Evolutionary conservation across 2,797 vertebrate genomes (phyloP).

Genomic region (Hephaestus fuliginosus): DNA sequence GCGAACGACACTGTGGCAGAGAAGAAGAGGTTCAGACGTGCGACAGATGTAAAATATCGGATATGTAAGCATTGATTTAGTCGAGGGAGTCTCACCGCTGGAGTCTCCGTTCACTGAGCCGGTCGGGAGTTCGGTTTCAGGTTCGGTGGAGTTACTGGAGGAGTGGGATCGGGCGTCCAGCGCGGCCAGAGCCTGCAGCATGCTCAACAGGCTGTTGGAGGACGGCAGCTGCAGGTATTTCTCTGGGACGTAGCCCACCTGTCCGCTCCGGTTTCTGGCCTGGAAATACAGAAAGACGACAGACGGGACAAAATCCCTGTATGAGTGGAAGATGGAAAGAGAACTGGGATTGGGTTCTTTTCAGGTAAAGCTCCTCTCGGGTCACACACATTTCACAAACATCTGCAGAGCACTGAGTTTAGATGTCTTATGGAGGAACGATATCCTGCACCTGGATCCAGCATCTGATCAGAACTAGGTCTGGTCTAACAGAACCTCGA

Average conservation of each 20-base stretch:
- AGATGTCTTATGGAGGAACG: too few relatives aligned
- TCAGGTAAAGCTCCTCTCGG: too few relatives aligned
- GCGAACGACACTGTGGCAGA: slow-evolving; percentile 90
- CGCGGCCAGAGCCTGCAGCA: slow-evolving; percentile 94
- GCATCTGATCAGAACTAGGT: too few relatives aligned
- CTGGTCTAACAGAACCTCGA: too few relatives aligned
- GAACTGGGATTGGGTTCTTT: too few relatives aligned
- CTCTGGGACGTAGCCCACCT: slow-evolving; percentile 96
- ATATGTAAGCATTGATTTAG: background rate
- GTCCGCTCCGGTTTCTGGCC: slow-evolving; percentile 94
- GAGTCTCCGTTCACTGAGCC: slow-evolving; percentile 90
- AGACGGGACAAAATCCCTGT: background rate
- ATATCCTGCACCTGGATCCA: too few relatives aligned
- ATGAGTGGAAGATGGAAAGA: too few relatives aligned
- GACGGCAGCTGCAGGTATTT: slow-evolving; percentile 97
- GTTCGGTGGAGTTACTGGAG: slow-evolving; percentile 94
- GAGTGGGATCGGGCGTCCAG: slow-evolving; percentile 94
- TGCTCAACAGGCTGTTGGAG: slow-evolving; percentile 94
- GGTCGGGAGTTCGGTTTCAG: slow-evolving; percentile 84
- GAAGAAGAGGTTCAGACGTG: background rate
- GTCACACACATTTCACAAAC: too few relatives aligned
- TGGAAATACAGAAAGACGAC: slow-evolving; percentile 58
- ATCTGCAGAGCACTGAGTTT: too few relatives aligned
- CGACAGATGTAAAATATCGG: background rate
- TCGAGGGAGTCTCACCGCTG: slow-evolving; percentile 83